Evolutionary conservation across 2,113 vertebrate genomes (phyloP), one percentile per base, ranked within the genome.

Genomic region (Pelvicachromis taeniatus): DNA sequence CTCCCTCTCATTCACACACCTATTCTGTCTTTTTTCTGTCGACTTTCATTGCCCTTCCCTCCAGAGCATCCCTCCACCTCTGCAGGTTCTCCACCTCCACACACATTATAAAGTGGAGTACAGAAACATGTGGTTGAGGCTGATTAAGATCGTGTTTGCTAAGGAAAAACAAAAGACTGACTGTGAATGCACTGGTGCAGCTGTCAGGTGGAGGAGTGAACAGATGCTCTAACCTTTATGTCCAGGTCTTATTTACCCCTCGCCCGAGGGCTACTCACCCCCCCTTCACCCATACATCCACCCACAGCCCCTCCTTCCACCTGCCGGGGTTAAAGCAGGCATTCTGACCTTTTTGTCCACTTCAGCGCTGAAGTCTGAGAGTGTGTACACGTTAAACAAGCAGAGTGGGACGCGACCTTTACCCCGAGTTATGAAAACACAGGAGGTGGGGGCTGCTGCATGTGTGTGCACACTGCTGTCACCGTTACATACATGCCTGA

Each of bases 341-440:
- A 5, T 88, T 42, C 59, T 77, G n/a, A 84, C 54, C 77, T 88
- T 86, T 91, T 91, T 91, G 86, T 90, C 80, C 85, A 86, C 82
- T 75, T 85, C 26, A 13, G 78, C 26, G 2, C 59, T 40, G 17
- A 53, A 8, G 80, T 70, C 83, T 48, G 77, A 61, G 45, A 38
- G 29, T 77, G 84, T 91, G 87, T 89, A 68, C 80, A 91, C 3
- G 11, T 90, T 93, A 90, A 93, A 92, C 93, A 95, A 94, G 83
- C 87, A 90, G 31, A 83, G 84, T 63, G 53, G 29, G 89, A 87
- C 83, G 88, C 86, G 83, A 92, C 88, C 94, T 95, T 94, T 90
- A 92, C 58, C 86, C 90, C 17, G 4, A 80, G 81, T 93, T 94
- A 89, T 93, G 90, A 93, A 93, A 94, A 95, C 94, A 94, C 9